A percentile compares a stretch with the other conserved stretches of the same genome.
Conservation (phyloP, 2,797 vertebrate genomes). For the Peromyscus nudipes region DNA sequence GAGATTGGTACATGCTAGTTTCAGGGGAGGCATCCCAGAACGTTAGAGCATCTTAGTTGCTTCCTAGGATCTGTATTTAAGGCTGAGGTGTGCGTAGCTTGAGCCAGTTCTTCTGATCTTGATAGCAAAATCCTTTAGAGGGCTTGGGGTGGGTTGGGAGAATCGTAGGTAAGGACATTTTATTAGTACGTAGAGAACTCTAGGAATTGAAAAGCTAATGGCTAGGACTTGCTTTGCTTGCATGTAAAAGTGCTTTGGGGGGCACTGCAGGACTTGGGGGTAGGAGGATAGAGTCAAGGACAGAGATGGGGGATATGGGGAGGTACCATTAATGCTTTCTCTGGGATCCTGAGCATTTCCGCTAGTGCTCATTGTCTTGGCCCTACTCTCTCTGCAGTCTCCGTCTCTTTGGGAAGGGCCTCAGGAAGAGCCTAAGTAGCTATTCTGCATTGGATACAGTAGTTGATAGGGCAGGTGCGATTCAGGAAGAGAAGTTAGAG, state of each 20-base stretch:
- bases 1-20: conserved; percentile 32
- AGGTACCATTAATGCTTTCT: background rate
- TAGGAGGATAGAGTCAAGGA: background rate
- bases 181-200: conserved; percentile 83
- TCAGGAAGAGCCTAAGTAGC: background rate
- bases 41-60: background rate
- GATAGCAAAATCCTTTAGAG: conserved; percentile 60
- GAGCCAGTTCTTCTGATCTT: conserved; percentile 49
- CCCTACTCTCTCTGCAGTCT: background rate
- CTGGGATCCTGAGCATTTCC: background rate
- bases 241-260: conserved; percentile 80
- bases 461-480: background rate
- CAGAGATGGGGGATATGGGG: accelerated
- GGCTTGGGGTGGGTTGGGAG: conserved; percentile 53
- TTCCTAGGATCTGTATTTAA: background rate
- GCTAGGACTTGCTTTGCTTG: conserved; percentile 86
- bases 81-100: background rate
- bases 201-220: conserved; percentile 81
- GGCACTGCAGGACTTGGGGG: conserved; percentile 46
- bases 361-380: background rate
- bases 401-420: background rate
- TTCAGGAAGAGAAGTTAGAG: conserved; percentile 5
- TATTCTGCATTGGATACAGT: background rate
- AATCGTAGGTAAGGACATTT: conserved; percentile 85
- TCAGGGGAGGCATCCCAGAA: background rate